Percentiles rank a stretch among this genome's conserved stretches.
phyloP scores from a whole-genome alignment of 2,113 vertebrate genomes.

The Osmerus mordax region DNA sequence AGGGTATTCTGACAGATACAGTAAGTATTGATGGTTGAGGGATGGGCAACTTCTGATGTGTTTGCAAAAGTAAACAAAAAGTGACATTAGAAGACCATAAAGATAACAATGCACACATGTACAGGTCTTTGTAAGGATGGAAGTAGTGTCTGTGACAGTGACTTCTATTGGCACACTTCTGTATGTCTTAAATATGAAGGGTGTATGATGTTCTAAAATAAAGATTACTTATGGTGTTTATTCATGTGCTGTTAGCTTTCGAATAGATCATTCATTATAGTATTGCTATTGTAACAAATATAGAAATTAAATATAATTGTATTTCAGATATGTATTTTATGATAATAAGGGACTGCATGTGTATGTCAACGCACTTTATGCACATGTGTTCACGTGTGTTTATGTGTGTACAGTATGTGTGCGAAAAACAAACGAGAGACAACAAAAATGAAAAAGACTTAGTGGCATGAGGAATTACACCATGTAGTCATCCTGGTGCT shows the following conservation, averaged over 20 bases:
- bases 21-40: neutral
- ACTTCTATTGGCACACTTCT: neutral
- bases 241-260: neutral
- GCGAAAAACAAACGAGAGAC: neutral
- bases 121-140: neutral
- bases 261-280: no score
- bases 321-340: no score
- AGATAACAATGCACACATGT: neutral
- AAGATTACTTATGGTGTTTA: neutral
- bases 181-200: constrained; percentile 7
- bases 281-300: no score
- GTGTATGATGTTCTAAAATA: constrained; percentile 11
- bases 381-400: neutral
- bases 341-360: no score
- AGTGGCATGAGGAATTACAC: neutral
- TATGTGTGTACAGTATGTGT: neutral
- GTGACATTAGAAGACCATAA: neutral
- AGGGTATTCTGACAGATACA: neutral
- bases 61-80: neutral
- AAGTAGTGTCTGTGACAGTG: neutral
- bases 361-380: neutral
- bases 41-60: neutral
- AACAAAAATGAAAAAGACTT: no score
- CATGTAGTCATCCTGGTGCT: neutral
- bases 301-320: no score